Base-by-base conservation (phyloP, 2,888 invertebrate genomes). In the Sclerodermus sp. region DNA sequence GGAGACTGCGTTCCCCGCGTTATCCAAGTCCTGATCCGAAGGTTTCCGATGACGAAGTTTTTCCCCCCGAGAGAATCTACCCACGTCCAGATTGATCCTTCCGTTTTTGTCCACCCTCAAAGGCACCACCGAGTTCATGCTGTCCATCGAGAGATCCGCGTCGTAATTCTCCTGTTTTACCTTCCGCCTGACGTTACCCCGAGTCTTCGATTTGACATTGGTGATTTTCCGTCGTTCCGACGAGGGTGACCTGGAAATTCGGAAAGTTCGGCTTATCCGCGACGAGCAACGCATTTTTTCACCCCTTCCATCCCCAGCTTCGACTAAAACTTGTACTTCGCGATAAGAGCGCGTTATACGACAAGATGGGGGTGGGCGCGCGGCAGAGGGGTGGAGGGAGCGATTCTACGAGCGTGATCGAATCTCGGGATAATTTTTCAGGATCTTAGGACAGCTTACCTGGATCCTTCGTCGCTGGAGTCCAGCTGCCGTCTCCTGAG, bases 401-500 rank as follows among this genome's bases (percentile, higher is more conserved):
- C n/a, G n/a, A n/a, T n/a, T n/a, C n/a, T n/a, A n/a, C n/a, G n/a
- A n/a, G n/a, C n/a, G n/a, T n/a, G n/a, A n/a, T n/a, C n/a, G n/a
- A n/a, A n/a, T n/a, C n/a, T n/a, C 8, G 23, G 9, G n/a, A 29
- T 44, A n/a, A 18, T 47, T 30, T n/a, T 45, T 48, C 0, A 30
- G 1, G 38, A 23, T 5, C 23, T 23, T 3, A 8, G 8, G 23
- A 8, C 3, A 23, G 3, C 3, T 23, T 60, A 75, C 76, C 76
- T 74, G 1, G 76, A 76, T 32, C 72, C 67, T 48, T 85, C 82
- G 41, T 81, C 81, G 55, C 80, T 81, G 2, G 76, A 73, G 53
- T 80, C 79, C 8, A 73, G 65, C 43, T 77, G 80, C 51, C 87
- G 83, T 58, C 85, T 82, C 73, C 86, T 85, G 68, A 86, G 84